Percentiles rank a stretch among this genome's conserved stretches.
Conservation (phyloP, 2,113 vertebrate species). For the Origma solitaria region DNA sequence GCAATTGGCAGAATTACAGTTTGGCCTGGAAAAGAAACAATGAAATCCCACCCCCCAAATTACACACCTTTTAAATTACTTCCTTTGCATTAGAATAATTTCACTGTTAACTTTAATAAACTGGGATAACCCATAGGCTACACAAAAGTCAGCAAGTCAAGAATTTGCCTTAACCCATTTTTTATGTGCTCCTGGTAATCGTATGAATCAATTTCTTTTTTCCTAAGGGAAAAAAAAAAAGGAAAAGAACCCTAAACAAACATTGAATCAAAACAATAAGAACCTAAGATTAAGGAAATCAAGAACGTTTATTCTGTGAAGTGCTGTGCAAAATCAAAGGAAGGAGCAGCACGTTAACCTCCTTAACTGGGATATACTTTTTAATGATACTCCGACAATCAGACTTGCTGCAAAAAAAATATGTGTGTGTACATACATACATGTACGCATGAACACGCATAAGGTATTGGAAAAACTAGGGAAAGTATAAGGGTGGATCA, state of each 20-base stretch:
- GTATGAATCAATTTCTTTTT: background rate
- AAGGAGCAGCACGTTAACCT: background rate
- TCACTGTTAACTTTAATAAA: background rate
- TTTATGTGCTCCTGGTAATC: background rate
- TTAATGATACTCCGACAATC: background rate
- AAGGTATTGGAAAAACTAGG: background rate
- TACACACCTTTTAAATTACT: background rate
- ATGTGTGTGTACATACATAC: background rate
- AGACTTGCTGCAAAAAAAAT: background rate
- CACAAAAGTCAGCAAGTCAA: background rate
- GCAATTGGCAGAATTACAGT: background rate
- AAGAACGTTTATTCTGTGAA: background rate
- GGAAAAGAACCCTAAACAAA: background rate
- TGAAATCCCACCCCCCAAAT: background rate
- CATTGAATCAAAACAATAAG: background rate
- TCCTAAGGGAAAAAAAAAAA: background rate
- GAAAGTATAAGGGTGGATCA: conserved; percentile 27
- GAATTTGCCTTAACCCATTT: background rate
- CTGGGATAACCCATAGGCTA: background rate
- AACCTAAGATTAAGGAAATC: background rate
- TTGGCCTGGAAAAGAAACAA: background rate
- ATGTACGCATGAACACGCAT: background rate
- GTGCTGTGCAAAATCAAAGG: background rate
- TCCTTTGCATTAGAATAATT: background rate
- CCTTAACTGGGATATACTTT: background rate